Percentiles rank a stretch among this genome's conserved stretches.
phyloP scores from a whole-genome alignment of 2,888 invertebrate genomes.

The Euplagia quadripunctaria region DNA sequence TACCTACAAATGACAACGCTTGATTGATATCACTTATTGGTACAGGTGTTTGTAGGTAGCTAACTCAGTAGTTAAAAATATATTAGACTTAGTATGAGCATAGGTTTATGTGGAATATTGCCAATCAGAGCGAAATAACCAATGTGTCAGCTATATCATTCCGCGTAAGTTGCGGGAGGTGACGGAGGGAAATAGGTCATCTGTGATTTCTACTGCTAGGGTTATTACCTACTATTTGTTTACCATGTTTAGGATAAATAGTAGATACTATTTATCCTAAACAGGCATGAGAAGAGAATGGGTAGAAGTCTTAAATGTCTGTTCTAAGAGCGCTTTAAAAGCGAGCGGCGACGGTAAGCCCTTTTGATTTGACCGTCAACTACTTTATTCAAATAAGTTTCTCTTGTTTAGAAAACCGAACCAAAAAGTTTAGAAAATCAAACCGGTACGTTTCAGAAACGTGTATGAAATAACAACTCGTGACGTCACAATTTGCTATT shows the following conservation, averaged over 20 bases:
- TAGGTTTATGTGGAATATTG: not conserved
- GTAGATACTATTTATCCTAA: too few relatives aligned
- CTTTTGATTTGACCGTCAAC: too few relatives aligned
- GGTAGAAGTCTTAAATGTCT: not conserved
- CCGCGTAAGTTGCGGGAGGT: conserved; percentile 19
- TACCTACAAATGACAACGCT: too few relatives aligned
- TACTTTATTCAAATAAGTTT: too few relatives aligned
- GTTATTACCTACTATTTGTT: not conserved
- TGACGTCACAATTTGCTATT: too few relatives aligned
- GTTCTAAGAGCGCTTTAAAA: not conserved
- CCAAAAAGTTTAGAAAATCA: too few relatives aligned
- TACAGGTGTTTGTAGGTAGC: too few relatives aligned
- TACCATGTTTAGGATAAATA: not conserved
- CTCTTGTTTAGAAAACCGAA: too few relatives aligned
- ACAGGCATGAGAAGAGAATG: not conserved
- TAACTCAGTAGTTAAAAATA: not conserved
- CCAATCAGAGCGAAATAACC: conserved; percentile 17
- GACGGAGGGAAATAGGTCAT: conserved; percentile 33
- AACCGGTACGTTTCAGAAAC: too few relatives aligned
- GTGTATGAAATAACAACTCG: too few relatives aligned
- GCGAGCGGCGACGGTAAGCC: too few relatives aligned
- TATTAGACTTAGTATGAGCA: not conserved
- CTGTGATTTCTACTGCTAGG: conserved; percentile 10
- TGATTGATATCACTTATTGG: too few relatives aligned
- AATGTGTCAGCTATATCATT: conserved; percentile 24